Evolutionary conservation across 2,113 vertebrate genomes (phyloP).

Genomic region (Peromyscus californicus): DNA sequence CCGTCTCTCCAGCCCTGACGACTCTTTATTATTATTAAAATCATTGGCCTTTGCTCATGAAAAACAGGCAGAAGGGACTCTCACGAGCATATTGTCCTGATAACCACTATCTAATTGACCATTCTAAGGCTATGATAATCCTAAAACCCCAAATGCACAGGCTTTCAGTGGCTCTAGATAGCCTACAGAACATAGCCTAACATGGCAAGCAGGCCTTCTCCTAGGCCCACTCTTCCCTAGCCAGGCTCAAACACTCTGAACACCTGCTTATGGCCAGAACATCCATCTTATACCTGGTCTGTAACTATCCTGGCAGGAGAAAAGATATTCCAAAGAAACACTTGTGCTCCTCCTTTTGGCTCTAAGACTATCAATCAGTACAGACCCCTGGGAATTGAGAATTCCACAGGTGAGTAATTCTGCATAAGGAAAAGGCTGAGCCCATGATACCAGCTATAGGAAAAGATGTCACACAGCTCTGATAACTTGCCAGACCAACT

Average conservation of each 20-base stretch:
- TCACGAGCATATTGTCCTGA: not conserved
- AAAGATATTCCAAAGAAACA: not conserved
- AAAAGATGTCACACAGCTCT: not conserved
- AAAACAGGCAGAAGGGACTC: not conserved
- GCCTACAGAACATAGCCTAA: not conserved
- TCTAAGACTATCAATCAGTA: not conserved
- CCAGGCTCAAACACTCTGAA: constrained; percentile 4
- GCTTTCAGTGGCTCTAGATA: not conserved
- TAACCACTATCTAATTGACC: constrained; percentile 19
- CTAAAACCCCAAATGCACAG: constrained; percentile 2
- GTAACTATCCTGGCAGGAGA: not conserved
- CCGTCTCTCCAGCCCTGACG: not conserved
- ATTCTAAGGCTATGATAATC: constrained; percentile 33
- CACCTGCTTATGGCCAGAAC: not conserved
- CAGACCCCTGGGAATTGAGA: not conserved
- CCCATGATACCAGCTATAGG: not conserved
- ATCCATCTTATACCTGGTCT: constrained; percentile 7
- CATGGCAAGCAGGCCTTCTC: not conserved
- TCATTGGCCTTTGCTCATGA: constrained; percentile 7
- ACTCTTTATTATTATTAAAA: constrained; percentile 60
- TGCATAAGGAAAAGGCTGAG: not conserved
- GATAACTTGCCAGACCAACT: not conserved
- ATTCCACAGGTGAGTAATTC: not conserved
- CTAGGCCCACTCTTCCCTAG: not conserved
- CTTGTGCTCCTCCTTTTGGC: not conserved